A percentile compares a stretch with the other conserved stretches of the same genome.
phyloP scores from a whole-genome alignment of 2,797 vertebrate species.

The Synaphobranchus kaupii region DNA sequence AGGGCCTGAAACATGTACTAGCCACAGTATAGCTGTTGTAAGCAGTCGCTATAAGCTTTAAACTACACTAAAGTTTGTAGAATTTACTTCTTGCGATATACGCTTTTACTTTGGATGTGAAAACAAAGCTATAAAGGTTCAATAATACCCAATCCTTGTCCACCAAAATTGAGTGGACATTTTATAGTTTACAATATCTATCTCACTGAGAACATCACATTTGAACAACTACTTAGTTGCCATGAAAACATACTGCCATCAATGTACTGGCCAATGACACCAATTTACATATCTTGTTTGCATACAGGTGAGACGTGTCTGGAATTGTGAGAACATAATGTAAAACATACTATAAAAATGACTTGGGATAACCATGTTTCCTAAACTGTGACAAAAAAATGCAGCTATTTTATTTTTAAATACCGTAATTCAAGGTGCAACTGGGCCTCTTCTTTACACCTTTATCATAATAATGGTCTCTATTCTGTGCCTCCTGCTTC shows the following conservation, averaged over 20 bases:
- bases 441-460: background rate
- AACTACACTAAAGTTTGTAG: background rate
- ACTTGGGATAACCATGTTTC: background rate
- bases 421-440: background rate
- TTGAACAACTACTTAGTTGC: background rate
- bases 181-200: no score
- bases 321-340: background rate
- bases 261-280: background rate
- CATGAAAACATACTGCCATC: background rate
- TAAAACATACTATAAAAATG: background rate
- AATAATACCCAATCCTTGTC: background rate
- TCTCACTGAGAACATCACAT: background rate
- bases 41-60: background rate
- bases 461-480: background rate
- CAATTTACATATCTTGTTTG: background rate
- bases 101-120: background rate
- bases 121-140: background rate
- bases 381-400: background rate
- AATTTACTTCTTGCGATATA: background rate
- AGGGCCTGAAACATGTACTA: background rate
- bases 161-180: no score
- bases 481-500: background rate
- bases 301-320: background rate
- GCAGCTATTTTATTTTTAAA: background rate
- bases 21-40: background rate